phyloP scores from a whole-genome alignment of 2,797 vertebrate species.

The Nannoperca australis region DNA sequence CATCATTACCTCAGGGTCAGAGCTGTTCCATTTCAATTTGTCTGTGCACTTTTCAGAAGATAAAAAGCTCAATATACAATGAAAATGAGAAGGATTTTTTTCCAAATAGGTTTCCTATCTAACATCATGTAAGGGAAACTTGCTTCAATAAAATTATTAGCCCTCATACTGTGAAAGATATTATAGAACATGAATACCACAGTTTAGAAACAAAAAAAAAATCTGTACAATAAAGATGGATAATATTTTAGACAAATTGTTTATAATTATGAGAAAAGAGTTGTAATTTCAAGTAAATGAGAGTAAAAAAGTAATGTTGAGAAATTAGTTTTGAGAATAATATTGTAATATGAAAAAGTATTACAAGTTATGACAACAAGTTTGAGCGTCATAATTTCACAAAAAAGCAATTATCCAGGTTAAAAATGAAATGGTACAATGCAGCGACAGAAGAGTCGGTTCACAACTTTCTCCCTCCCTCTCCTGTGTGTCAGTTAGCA shows the following conservation, averaged over 20 bases:
- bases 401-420: neutral
- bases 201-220: neutral
- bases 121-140: neutral
- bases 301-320: neutral
- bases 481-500: conserved; percentile 2
- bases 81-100: conserved; percentile 5
- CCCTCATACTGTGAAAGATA: neutral
- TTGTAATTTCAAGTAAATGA: neutral
- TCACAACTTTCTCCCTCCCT: conserved; percentile 6
- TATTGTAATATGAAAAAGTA: neutral
- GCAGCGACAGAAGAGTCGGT: neutral
- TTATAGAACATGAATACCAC: neutral
- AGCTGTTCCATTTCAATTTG: conserved; percentile 65
- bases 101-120: neutral
- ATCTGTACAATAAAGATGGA: neutral
- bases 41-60: conserved; percentile 25
- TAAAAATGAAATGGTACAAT: neutral
- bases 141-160: neutral
- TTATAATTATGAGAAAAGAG: neutral
- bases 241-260: neutral
- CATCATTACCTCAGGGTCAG: conserved; percentile 69
- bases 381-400: neutral
- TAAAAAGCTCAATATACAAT: conserved; percentile 14
- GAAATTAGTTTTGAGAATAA: neutral
- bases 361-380: neutral